Evolutionary conservation across 2,113 vertebrate genomes (phyloP).

Genomic region (Prolemur simus): DNA sequence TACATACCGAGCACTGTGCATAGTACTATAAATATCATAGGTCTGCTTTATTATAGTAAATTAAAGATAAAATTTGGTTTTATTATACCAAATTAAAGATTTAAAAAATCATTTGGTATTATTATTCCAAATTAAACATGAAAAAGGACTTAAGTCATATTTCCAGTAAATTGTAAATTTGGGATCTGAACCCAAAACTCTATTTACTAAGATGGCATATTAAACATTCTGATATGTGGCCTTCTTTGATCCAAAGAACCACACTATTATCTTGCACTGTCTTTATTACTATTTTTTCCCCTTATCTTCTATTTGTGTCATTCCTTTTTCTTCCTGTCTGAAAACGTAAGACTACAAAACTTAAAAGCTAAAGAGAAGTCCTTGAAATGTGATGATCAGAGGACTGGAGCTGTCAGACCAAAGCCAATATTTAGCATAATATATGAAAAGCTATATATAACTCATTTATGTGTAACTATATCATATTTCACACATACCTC

Average conservation of each 20-base stretch:
- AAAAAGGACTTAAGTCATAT: not conserved
- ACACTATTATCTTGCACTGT: not conserved
- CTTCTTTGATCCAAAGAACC: not conserved
- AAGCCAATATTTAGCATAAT: not conserved
- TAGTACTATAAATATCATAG: not conserved
- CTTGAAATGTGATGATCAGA: not conserved
- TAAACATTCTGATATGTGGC: not conserved
- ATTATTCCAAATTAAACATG: conserved; percentile 7
- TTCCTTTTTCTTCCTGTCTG: not conserved
- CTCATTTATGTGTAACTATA: not conserved
- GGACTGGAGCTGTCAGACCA: not conserved
- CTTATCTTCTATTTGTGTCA: not conserved
- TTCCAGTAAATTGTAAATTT: not conserved
- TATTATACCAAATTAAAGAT: not conserved
- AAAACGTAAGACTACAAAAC: not conserved
- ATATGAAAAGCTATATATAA: not conserved
- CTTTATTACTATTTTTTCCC: not conserved
- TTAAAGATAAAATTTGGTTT: not conserved
- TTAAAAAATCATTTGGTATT: not conserved
- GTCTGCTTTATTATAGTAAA: not conserved
- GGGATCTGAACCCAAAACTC: not conserved
- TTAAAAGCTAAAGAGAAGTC: not conserved
- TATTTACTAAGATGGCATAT: not conserved
- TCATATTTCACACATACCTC: not conserved
- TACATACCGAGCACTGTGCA: not conserved